A percentile compares a stretch with the other conserved stretches of the same genome.
Conservation (phyloP, 2,797 vertebrate species). For the Enteromius radiatus region DNA sequence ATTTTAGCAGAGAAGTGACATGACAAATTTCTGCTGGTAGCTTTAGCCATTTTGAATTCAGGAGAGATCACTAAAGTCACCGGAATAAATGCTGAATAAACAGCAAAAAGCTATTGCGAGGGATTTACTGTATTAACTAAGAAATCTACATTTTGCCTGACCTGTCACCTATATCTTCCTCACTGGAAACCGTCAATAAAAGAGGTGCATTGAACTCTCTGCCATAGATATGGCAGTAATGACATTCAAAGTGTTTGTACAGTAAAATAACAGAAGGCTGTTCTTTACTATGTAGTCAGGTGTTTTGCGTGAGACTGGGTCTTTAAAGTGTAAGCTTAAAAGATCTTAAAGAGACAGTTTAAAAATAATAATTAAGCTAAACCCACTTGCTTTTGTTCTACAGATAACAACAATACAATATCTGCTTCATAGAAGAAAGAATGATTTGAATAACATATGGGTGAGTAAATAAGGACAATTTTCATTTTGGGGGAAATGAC, state of each 20-base stretch:
- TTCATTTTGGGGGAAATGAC: not conserved
- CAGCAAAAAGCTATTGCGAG: not conserved
- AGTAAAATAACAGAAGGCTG: conserved; percentile 7
- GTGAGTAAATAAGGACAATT: not conserved
- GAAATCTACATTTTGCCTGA: not conserved
- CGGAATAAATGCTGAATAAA: not conserved
- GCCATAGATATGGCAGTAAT: conserved; percentile 9
- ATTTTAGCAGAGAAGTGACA: conserved; percentile 22
- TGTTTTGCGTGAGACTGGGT: not conserved
- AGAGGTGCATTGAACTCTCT: not conserved
- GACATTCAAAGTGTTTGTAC: not conserved
- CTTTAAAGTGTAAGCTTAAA: not conserved
- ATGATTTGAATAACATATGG: not conserved
- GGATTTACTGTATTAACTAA: not conserved
- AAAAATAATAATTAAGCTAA: not conserved
- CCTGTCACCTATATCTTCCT: conserved; percentile 4
- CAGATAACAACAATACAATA: not conserved
- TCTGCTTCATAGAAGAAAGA: not conserved
- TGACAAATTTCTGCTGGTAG: conserved; percentile 12
- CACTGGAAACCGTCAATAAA: not conserved
- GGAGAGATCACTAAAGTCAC: conserved; percentile 5
- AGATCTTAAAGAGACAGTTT: not conserved
- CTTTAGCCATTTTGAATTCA: conserved; percentile 18
- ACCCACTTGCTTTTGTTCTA: not conserved
- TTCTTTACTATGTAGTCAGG: not conserved